A percentile compares a stretch with the other conserved stretches of the same genome.
These are phyloP conservation scores for Eupithecia insigniata DNA, from an alignment of 2,888 invertebrate species.

Conservation along the genomic window DNA sequence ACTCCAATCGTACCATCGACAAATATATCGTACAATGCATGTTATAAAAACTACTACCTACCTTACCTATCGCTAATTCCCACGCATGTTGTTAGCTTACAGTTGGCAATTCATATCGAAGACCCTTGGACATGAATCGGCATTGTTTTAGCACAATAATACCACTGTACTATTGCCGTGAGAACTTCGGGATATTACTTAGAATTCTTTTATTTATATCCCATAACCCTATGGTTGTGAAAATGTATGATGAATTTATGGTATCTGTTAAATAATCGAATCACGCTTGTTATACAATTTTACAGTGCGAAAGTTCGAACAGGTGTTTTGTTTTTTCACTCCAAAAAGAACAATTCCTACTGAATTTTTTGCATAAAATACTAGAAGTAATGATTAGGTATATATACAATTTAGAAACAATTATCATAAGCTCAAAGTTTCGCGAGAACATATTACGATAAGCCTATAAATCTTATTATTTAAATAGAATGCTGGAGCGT, in stretches of 20 bases:
- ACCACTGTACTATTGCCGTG: conserved; percentile 53
- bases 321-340: too few relatives aligned
- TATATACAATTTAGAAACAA: too few relatives aligned
- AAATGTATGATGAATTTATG: conserved; percentile 6
- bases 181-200: conserved; percentile 41
- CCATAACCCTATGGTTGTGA: conserved; percentile 54
- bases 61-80: conserved; percentile 35
- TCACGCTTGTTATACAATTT: neutral
- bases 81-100: conserved; percentile 44
- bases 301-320: neutral
- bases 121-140: conserved; percentile 63
- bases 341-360: too few relatives aligned
- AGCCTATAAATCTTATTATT: too few relatives aligned
- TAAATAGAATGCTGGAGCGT: too few relatives aligned
- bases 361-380: too few relatives aligned
- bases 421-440: too few relatives aligned
- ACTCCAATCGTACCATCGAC: neutral
- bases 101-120: conserved; percentile 64
- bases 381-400: too few relatives aligned
- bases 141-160: conserved; percentile 60
- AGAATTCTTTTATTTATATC: conserved; percentile 44
- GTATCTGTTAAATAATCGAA: neutral
- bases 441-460: too few relatives aligned
- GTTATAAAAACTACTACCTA: conserved; percentile 36
- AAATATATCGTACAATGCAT: conserved; percentile 29